Evolutionary conservation across 2,113 vertebrate genomes (phyloP).

Genomic region (Puffinus mauretanicus): DNA sequence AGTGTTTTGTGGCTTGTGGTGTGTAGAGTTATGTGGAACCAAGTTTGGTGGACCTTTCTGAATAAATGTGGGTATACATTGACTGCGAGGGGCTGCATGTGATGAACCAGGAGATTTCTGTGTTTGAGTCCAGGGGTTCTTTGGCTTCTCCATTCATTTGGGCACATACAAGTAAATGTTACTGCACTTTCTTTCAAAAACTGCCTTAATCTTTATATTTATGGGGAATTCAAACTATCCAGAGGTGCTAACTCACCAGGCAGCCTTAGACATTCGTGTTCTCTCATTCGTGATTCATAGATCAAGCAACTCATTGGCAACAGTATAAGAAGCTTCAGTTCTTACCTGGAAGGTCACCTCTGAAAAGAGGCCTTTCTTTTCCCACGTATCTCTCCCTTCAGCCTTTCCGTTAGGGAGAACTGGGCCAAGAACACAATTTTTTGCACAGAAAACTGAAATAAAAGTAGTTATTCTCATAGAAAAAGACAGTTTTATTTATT

Average conservation of each 20-base stretch:
- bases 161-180: background rate
- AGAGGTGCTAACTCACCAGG: slow-evolving; percentile 46
- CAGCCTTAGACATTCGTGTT: background rate
- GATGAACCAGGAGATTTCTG: slow-evolving; percentile 29
- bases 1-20: slow-evolving; percentile 68
- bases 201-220: slow-evolving; percentile 18
- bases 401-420: background rate
- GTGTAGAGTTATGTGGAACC: slow-evolving; percentile 17
- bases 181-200: slow-evolving; percentile 10
- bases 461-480: background rate
- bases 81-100: background rate
- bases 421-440: background rate
- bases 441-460: background rate
- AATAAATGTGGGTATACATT: slow-evolving; percentile 5
- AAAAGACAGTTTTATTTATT: background rate
- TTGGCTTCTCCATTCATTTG: background rate
- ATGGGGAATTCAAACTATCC: slow-evolving; percentile 13
- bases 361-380: slow-evolving; percentile 54
- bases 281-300: slow-evolving; percentile 50
- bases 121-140: background rate
- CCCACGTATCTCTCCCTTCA: background rate
- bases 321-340: slow-evolving; percentile 48
- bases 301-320: slow-evolving; percentile 25
- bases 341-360: slow-evolving; percentile 44
- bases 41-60: slow-evolving; percentile 45